A percentile compares a stretch with the other conserved stretches of the same genome.
Conservation (phyloP, 1,140 invertebrate species). For the Euborellia annulipes region DNA sequence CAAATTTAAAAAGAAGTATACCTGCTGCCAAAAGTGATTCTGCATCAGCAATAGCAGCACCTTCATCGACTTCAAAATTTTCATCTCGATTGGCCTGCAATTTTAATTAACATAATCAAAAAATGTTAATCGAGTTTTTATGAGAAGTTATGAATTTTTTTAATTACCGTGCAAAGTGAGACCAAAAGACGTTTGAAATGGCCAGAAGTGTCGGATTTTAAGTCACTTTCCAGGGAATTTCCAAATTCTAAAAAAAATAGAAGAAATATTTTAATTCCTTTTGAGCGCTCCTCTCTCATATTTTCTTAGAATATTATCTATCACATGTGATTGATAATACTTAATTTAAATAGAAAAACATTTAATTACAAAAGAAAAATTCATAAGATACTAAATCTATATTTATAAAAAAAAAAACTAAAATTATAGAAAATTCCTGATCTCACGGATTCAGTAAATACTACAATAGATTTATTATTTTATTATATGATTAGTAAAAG, state of each 20-base stretch:
- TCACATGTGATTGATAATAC: too few relatives aligned
- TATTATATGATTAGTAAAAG: too few relatives aligned
- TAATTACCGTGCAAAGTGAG: constrained; percentile 47
- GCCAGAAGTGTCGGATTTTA: constrained; percentile 75
- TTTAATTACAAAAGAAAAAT: too few relatives aligned
- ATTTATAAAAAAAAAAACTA: too few relatives aligned
- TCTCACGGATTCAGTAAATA: too few relatives aligned
- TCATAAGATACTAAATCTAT: too few relatives aligned
- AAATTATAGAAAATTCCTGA: too few relatives aligned
- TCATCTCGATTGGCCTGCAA: constrained; percentile 32
- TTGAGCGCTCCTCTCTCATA: too few relatives aligned
- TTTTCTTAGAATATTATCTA: too few relatives aligned
- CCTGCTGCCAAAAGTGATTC: constrained; percentile 52
- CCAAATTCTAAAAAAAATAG: constrained; percentile 43
- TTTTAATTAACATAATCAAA: constrained; percentile 3
- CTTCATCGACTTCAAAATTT: constrained; percentile 40
- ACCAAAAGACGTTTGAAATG: constrained; percentile 72
- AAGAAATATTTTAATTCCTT: too few relatives aligned
- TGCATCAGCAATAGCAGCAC: constrained; percentile 49
- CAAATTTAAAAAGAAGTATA: constrained; percentile 2
- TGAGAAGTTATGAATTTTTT: constrained; percentile 5
- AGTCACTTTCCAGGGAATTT: constrained; percentile 58
- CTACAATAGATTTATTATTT: too few relatives aligned
- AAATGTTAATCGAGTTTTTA: background rate
- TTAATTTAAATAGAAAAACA: too few relatives aligned